Conservation (phyloP, 2,113 vertebrate species). For the Nerophis ophidion region DNA sequence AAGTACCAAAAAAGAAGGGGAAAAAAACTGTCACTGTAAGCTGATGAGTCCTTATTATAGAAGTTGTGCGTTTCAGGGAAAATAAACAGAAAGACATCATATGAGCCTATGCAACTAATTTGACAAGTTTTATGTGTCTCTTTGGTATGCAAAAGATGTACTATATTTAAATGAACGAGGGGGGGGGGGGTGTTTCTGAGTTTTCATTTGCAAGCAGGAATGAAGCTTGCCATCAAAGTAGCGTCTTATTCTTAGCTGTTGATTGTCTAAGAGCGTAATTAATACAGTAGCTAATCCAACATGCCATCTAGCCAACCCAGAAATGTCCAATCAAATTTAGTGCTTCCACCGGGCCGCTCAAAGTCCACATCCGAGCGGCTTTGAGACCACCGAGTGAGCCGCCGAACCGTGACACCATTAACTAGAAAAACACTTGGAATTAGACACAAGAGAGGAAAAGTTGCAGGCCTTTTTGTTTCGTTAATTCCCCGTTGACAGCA, state of each 20-base stretch:
- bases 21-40: conserved; percentile 17
- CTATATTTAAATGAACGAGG: conserved; percentile 53
- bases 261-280: conserved; percentile 67
- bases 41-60: conserved; percentile 28
- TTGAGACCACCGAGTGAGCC: conserved; percentile 56
- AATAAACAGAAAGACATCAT: conserved; percentile 32
- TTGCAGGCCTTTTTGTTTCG: conserved; percentile 65
- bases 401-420: conserved; percentile 61
- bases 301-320: conserved; percentile 66
- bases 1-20: background rate
- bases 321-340: conserved; percentile 66
- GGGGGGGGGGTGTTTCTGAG: background rate
- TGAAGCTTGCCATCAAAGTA: conserved; percentile 55
- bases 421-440: conserved; percentile 66
- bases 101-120: conserved; percentile 44
- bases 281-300: conserved; percentile 62
- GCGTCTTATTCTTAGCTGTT: conserved; percentile 57
- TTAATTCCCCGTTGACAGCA: conserved; percentile 70
- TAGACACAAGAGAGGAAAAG: conserved; percentile 56
- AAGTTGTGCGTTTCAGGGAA: conserved; percentile 21
- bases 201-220: conserved; percentile 41
- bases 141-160: conserved; percentile 57
- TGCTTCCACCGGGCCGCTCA: conserved; percentile 41
- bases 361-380: conserved; percentile 51
- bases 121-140: conserved; percentile 49